Conservation (phyloP, 2,888 invertebrate species). For the Mesoligia furuncula region DNA sequence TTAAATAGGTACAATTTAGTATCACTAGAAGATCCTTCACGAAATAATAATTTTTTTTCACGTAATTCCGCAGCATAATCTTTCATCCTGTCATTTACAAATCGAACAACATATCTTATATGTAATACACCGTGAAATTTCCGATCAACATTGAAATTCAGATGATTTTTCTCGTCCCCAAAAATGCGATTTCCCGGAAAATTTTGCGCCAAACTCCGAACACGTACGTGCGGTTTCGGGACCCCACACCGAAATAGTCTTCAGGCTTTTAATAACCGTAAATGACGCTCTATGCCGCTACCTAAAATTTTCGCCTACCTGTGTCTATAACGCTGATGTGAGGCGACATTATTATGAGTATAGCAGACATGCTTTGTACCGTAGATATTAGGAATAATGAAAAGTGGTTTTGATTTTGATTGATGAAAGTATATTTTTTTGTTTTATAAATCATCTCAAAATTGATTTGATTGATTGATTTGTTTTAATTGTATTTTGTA, state of each 20-base stretch:
- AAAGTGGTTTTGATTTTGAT: not conserved
- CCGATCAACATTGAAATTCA: constrained; percentile 53
- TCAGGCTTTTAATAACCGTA: constrained; percentile 77
- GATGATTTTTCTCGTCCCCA: constrained; percentile 37
- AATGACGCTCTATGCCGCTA: constrained; percentile 67
- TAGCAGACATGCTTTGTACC: constrained; percentile 7
- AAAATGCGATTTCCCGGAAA: constrained; percentile 49
- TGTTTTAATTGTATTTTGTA: not conserved
- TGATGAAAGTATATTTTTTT: not conserved
- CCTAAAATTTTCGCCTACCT: constrained; percentile 47
- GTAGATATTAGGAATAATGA: not conserved
- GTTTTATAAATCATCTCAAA: too few species aligned
- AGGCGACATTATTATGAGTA: constrained; percentile 20
- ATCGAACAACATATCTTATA: constrained; percentile 19
- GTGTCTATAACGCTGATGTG: constrained; percentile 20
- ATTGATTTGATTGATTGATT: not conserved
- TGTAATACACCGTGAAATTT: constrained; percentile 48
- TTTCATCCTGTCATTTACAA: not conserved
- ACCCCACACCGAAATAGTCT: constrained; percentile 72
- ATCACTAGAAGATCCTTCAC: not conserved
- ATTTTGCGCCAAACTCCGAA: constrained; percentile 58
- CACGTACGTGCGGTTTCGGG: constrained; percentile 61
- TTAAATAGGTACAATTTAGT: not conserved
- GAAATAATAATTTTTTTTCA: not conserved
- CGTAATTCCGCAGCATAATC: not conserved